Evolutionary conservation across 2,888 invertebrate genomes (phyloP).

Genomic region (Stratiomys singularior): DNA sequence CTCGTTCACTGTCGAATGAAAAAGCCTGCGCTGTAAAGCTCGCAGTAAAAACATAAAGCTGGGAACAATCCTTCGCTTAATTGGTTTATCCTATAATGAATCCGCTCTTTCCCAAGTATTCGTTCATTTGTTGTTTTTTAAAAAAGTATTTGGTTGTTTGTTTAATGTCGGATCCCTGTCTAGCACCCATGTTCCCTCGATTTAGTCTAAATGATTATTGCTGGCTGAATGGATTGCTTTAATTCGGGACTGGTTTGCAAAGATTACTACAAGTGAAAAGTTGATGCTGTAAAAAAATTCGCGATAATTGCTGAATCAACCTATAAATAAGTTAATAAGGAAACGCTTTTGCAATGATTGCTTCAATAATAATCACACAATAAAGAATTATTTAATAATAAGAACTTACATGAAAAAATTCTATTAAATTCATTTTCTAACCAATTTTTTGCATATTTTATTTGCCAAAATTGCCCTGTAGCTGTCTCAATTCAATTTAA

Average conservation of each 20-base stretch:
- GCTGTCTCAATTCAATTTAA: no score
- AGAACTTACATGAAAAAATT: no score
- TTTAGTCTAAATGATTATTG: background rate
- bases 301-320: no score
- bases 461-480: no score
- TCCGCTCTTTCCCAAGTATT: constrained; percentile 7
- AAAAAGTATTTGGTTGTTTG: constrained; percentile 16
- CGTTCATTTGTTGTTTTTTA: constrained; percentile 19
- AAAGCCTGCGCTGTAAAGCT: background rate
- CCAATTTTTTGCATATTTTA: no score
- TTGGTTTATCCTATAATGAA: constrained; percentile 36
- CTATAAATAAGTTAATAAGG: no score
- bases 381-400: no score
- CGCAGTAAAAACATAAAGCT: constrained; percentile 1
- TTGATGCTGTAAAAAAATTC: no score
- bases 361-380: no score
- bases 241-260: background rate
- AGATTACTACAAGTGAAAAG: background rate
- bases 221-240: background rate
- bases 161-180: background rate
- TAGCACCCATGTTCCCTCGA: background rate
- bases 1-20: background rate
- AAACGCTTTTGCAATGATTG: no score
- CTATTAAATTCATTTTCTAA: no score
- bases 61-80: constrained; percentile 16